These are phyloP conservation scores for Folsomia manolachei DNA, from an alignment of 2,888 invertebrate species.

Conservation along the genomic window DNA sequence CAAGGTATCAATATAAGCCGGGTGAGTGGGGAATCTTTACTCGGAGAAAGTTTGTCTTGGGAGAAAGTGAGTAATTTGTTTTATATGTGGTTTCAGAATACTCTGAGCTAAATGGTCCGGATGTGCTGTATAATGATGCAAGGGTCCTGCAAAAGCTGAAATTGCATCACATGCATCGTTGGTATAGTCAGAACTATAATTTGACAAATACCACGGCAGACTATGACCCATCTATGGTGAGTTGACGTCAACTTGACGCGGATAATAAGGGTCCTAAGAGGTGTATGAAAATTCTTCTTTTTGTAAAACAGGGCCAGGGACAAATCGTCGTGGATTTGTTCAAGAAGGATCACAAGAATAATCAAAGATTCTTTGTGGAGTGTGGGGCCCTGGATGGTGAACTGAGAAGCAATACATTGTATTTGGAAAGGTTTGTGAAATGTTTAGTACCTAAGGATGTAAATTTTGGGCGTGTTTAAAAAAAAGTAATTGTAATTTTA, in stretches of 20 bases:
- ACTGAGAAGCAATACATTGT: constrained; percentile 59
- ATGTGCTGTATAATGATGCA: constrained; percentile 32
- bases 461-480: too few relatives aligned
- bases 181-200: not conserved
- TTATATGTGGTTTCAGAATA: constrained; percentile 32
- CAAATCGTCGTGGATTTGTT: constrained; percentile 54
- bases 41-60: not conserved
- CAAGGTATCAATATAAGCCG: constrained; percentile 45
- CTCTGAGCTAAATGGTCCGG: constrained; percentile 44
- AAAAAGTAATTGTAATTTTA: too few relatives aligned
- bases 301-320: too few relatives aligned
- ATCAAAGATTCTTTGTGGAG: constrained; percentile 59
- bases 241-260: constrained; percentile 35
- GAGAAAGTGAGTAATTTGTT: not conserved
- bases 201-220: constrained; percentile 18
- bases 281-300: constrained; percentile 56
- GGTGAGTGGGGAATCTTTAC: constrained; percentile 25
- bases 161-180: constrained; percentile 25
- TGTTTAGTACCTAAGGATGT: constrained; percentile 2
- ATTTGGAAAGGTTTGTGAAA: constrained; percentile 59
- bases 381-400: constrained; percentile 61
- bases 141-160: constrained; percentile 34
- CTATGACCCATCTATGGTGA: constrained; percentile 22
- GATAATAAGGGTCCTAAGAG: constrained; percentile 52
- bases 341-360: constrained; percentile 41